phyloP scores from a whole-genome alignment of 2,888 invertebrate genomes.

The Iphiclides podalirius region DNA sequence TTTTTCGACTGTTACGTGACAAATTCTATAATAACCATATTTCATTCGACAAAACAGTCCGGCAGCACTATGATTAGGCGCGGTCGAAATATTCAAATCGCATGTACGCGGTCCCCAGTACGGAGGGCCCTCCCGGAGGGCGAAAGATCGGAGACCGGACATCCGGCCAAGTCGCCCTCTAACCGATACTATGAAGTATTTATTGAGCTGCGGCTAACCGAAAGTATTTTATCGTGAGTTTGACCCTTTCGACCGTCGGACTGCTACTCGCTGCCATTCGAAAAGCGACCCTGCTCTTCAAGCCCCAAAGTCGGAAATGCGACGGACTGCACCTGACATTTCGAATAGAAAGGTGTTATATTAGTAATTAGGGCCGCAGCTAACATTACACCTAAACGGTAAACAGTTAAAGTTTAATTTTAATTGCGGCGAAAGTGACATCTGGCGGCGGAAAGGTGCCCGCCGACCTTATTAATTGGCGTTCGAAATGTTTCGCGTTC shows the following conservation, averaged over 20 bases:
- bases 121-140: slow-evolving; percentile 50
- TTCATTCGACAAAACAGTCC: slow-evolving; percentile 16
- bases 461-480: slow-evolving; percentile 59
- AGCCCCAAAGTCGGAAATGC: background rate
- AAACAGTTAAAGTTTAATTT: slow-evolving; percentile 32
- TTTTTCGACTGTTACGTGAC: slow-evolving; percentile 16
- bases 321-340: slow-evolving; percentile 1
- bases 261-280: slow-evolving; percentile 35
- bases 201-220: slow-evolving; percentile 77
- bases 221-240: slow-evolving; percentile 75
- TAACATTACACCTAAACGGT: slow-evolving; percentile 13
- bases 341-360: slow-evolving; percentile 19
- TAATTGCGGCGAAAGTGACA: slow-evolving; percentile 30
- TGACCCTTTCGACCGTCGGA: slow-evolving; percentile 52
- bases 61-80: slow-evolving; percentile 22
- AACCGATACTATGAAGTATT: slow-evolving; percentile 78
- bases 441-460: slow-evolving; percentile 51
- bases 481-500: slow-evolving; percentile 60
- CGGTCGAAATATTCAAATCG: slow-evolving; percentile 39
- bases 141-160: slow-evolving; percentile 71
- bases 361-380: slow-evolving; percentile 17
- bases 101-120: slow-evolving; percentile 42
- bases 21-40: slow-evolving; percentile 1
- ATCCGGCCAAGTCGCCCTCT: slow-evolving; percentile 70
- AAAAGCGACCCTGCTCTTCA: slow-evolving; percentile 33